phyloP scores from a whole-genome alignment of 2,113 vertebrate species.

The Eurystomus gularis region DNA sequence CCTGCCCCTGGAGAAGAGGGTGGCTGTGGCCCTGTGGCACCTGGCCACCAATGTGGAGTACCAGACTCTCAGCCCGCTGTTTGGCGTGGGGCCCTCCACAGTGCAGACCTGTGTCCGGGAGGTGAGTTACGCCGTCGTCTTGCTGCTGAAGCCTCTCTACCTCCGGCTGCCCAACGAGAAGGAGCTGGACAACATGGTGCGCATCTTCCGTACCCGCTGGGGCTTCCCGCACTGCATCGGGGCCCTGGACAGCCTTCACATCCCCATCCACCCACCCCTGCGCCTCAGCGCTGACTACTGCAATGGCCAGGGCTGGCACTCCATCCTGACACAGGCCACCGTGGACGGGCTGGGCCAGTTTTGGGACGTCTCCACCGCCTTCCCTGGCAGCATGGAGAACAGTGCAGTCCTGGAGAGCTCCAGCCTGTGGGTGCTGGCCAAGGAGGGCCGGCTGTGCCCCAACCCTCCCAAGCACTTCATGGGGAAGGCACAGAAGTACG shows the following conservation, averaged over 20 bases:
- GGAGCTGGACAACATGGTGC: conserved; percentile 72
- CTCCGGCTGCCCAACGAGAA: conserved; percentile 64
- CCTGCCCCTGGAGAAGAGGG: conserved; percentile 72
- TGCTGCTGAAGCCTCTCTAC: conserved; percentile 71
- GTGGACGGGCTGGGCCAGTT: conserved; percentile 74
- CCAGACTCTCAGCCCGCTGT: conserved; percentile 65
- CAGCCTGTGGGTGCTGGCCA: conserved; percentile 72
- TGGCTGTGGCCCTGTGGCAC: conserved; percentile 73
- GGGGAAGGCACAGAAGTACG: conserved; percentile 67
- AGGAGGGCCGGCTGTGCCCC: conserved; percentile 68
- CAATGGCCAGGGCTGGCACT: conserved; percentile 69
- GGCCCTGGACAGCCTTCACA: conserved; percentile 67
- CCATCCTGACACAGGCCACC: conserved; percentile 72
- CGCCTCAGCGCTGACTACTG: conserved; percentile 60
- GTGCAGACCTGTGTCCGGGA: conserved; percentile 73
- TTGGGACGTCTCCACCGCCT: conserved; percentile 73
- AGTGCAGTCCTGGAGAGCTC: conserved; percentile 70
- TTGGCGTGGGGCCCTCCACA: conserved; percentile 60
- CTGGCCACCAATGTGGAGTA: conserved; percentile 74
- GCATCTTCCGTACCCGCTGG: conserved; percentile 68
- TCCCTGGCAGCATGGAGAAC: conserved; percentile 73
- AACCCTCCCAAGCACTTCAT: conserved; percentile 69
- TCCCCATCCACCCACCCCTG: conserved; percentile 64
- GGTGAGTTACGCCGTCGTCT: conserved; percentile 62
- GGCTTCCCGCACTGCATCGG: conserved; percentile 77